Base-by-base conservation (phyloP, 1,140 invertebrate genomes). In the Cydia fagiglandana region DNA sequence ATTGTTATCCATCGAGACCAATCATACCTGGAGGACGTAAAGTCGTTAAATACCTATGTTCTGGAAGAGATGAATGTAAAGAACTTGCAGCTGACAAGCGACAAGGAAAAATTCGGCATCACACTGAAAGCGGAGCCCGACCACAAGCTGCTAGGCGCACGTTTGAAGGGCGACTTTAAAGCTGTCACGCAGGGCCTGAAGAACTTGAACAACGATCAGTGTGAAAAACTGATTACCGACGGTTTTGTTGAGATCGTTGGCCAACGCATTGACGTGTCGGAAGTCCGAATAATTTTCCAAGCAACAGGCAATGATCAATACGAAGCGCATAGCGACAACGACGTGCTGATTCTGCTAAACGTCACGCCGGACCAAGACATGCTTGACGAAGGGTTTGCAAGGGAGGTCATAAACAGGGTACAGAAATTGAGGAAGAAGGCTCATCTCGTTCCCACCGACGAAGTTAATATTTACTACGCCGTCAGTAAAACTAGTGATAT, bases 391-490 rank as follows among this genome's bases (percentile, higher is more conserved):
- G 98, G 98, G 34, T 94, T 96, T 76, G 97, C 98, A 0, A 94
- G 99, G 76, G 99, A 99, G 93, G 96, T 99, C 9, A 98, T 99
- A 34, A 99, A 99, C 89, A 95, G 99, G 64, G 95, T 99, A 53
- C 99, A 99, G 87, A 99, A 99, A 93, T 93, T 99, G 0, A 94
- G 99, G n/a, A 99, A 99, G 91, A 98, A 99, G 90, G 98, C 97
- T 2, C 96, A 97, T 85, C 93, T 99, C 13, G 96, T 98, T 20
- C 98, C 98, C 0, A 97, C 97, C 10, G 98, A 99, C 93, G 95
- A 96, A 76, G 97, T 99, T 28, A 94, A 95, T 47, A 96, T 98
- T 50, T 98, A 96, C 88, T 98, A 97, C 86, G 91, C 95, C 38
- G 94, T 97, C 2, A 88, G 84, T 73, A 95, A 96, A 77, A 74